Evolutionary conservation across 2,888 invertebrate species (phyloP).

Genomic region (Folsomia candida): DNA sequence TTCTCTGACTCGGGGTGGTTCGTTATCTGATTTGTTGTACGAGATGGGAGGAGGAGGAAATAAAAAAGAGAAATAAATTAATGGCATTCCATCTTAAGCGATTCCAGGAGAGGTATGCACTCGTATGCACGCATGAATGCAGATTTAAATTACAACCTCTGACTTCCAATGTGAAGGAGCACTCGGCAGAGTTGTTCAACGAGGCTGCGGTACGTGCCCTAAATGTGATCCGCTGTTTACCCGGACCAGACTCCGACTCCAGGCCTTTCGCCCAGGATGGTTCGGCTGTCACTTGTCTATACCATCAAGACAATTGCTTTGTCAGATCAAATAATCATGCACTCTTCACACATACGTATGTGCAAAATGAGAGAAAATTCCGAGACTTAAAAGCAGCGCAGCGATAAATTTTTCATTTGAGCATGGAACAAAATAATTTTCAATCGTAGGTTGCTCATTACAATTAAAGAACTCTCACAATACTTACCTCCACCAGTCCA

Average conservation of each 20-base stretch:
- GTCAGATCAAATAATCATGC: background rate
- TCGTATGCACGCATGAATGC: too few relatives aligned
- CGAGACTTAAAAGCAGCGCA: background rate
- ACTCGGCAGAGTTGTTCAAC: constrained; percentile 56
- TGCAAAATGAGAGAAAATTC: too few relatives aligned
- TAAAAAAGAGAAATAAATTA: too few relatives aligned
- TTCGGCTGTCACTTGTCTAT: constrained; percentile 58
- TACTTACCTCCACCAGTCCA: constrained; percentile 57
- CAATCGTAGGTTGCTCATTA: too few relatives aligned
- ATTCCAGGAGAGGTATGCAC: background rate
- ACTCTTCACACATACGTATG: too few relatives aligned
- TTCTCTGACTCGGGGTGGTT: constrained; percentile 57
- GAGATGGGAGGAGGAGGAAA: too few relatives aligned
- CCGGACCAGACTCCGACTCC: constrained; percentile 57
- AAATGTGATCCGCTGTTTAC: constrained; percentile 58
- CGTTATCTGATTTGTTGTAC: constrained; percentile 57
- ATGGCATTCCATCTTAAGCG: background rate
- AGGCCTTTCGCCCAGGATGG: constrained; percentile 59
- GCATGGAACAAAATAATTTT: background rate
- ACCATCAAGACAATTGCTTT: background rate
- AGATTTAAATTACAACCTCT: constrained; percentile 48
- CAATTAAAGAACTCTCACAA: too few relatives aligned
- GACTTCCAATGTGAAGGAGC: constrained; percentile 56
- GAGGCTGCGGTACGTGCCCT: constrained; percentile 57
- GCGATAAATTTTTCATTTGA: too few relatives aligned